A percentile compares a stretch with the other conserved stretches of the same genome.
Conservation (phyloP, 2,797 vertebrate genomes). For the Siniperca scherzeri region DNA sequence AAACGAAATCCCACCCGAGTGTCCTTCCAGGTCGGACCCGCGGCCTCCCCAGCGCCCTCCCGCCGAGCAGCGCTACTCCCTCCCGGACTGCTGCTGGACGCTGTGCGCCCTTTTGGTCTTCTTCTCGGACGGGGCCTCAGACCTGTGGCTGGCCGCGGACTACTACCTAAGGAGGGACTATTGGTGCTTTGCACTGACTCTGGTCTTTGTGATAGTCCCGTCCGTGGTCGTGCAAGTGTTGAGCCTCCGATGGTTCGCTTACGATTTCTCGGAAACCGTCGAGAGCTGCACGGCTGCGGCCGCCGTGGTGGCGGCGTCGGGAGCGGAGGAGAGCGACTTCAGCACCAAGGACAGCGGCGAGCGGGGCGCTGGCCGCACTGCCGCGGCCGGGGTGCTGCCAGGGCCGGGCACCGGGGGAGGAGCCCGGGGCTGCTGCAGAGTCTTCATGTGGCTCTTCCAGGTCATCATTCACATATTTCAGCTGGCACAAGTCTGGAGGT, state of each 20-base stretch:
- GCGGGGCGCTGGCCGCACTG: constrained; percentile 83
- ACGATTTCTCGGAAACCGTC: constrained; percentile 86
- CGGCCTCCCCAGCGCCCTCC: constrained; percentile 70
- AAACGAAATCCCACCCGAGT: constrained; percentile 76
- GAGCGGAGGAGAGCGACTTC: constrained; percentile 80
- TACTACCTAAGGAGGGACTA: constrained; percentile 91
- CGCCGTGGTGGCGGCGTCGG: constrained; percentile 81
- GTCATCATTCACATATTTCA: constrained; percentile 92
- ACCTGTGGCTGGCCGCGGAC: constrained; percentile 98
- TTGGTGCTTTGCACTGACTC: constrained; percentile 93
- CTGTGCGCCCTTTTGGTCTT: constrained; percentile 94
- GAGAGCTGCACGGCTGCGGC: constrained; percentile 82
- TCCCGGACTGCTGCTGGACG: constrained; percentile 94
- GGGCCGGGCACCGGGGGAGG: constrained; percentile 77
- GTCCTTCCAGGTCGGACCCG: constrained; percentile 74
- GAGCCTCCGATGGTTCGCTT: constrained; percentile 97
- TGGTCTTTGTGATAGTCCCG: constrained; percentile 94
- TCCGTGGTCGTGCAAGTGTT: constrained; percentile 95
- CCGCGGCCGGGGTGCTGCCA: constrained; percentile 70
- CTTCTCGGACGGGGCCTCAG: constrained; percentile 97
- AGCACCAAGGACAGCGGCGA: constrained; percentile 89
- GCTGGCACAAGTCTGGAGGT: constrained; percentile 97
- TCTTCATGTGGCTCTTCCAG: constrained; percentile 92
- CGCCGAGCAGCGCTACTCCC: constrained; percentile 84
- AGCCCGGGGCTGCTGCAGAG: constrained; percentile 91